Evolutionary conservation across 1,140 invertebrate genomes (phyloP), one percentile per base, ranked within the genome.

Genomic region (Nymphalis io): DNA sequence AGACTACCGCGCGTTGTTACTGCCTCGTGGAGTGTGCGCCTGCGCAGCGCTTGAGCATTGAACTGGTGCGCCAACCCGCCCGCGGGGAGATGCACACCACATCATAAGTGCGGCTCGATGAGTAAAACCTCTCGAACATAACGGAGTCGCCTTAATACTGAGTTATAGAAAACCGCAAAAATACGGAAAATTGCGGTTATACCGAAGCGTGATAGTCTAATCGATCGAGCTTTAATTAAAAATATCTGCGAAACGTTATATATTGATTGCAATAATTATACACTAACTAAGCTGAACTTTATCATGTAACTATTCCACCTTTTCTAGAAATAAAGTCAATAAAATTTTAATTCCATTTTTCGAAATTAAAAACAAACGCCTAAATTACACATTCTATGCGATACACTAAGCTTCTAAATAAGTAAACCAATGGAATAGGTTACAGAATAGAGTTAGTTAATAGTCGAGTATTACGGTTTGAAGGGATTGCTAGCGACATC

Each of bases 31-130:
- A 79, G 79, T 86, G 84, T 87, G 84, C 85, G 84, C 68, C 65
- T 67, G 82, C 80, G 82, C 76, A 88, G 83, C 82, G 85, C 82
- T 82, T 88, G 82, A 85, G 76, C 84, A 75, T 86, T 84, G 81
- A 89, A 89, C 87, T 84, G 80, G 70, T 82, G 78, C 71, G 79
- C 27, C 72, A 82, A 87, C 81, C 80, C 85, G 78, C n/a, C 81
- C 83, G 67, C 66, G 66, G 46, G 63, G 57, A 72, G 70, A 78
- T 72, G 74, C 64, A 68, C 60, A 60, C 65, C 62, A 55, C 70
- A 60, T 74, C 72, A 68, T 48, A 57, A 20, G 57, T 42, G 21
- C 74, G 44, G 15, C 53, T 66, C 39, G 48, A 65, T 67, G 61
- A 72, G 65, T 39, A 44, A 55, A 76, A 82, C 70, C 72, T 84